Conservation (phyloP, 2,888 invertebrate genomes). For the Rhamnusium bicolor region DNA sequence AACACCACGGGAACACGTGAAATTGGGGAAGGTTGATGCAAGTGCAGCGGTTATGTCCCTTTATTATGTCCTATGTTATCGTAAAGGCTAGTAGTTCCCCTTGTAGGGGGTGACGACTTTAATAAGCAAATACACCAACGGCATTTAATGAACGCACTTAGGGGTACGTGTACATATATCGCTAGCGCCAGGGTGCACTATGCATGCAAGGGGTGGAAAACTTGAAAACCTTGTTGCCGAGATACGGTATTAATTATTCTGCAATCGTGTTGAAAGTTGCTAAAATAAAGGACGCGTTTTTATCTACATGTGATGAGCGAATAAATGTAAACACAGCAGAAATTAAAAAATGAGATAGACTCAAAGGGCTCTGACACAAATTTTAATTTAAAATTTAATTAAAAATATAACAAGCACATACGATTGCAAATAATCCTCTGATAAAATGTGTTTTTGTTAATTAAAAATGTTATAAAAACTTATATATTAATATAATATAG, state of each 20-base stretch:
- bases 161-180: conserved; percentile 57
- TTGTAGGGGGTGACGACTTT: conserved; percentile 62
- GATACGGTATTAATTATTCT: conserved; percentile 27
- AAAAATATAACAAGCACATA: neutral
- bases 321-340: neutral
- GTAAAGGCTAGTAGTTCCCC: conserved; percentile 65
- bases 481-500: too few relatives aligned
- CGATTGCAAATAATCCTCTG: neutral
- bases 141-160: conserved; percentile 70
- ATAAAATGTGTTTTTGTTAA: neutral
- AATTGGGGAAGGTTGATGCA: conserved; percentile 30
- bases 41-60: conserved; percentile 19
- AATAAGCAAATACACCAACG: conserved; percentile 68
- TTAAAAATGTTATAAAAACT: neutral
- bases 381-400: neutral
- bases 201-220: conserved; percentile 11
- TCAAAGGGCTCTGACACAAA: neutral
- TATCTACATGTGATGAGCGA: neutral
- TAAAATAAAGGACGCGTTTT: conserved; percentile 7
- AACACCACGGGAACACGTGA: conserved; percentile 18
- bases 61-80: conserved; percentile 57
- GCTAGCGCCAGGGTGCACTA: conserved; percentile 51
- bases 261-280: conserved; percentile 20
- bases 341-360: neutral
- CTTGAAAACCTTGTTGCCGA: conserved; percentile 6